These are phyloP conservation scores for Spongilla lacustris DNA, from an alignment of 37 sponge, comb jelly and placozoan genomes.

Conservation along the genomic window DNA sequence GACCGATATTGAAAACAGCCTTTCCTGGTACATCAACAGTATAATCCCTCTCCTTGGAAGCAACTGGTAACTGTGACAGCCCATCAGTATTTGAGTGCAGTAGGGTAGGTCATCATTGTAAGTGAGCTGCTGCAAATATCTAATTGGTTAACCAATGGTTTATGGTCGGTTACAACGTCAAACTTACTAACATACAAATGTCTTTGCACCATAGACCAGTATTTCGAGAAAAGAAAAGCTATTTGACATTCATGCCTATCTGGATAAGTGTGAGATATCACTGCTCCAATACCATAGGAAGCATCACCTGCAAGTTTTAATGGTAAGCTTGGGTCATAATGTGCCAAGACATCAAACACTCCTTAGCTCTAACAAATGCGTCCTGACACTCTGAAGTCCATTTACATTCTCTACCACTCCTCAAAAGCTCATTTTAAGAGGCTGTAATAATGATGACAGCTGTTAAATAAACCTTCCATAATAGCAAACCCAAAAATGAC, in stretches of 20 bases:
- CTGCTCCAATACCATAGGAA: constrained; percentile 49
- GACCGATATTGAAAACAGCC: constrained; percentile 14
- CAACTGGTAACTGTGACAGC: constrained; percentile 39
- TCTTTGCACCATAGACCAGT: constrained; percentile 22
- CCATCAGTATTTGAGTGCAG: constrained; percentile 63
- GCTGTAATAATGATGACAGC: constrained; percentile 17
- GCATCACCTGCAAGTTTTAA: constrained; percentile 32
- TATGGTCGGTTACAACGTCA: constrained; percentile 39
- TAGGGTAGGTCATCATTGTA: constrained; percentile 36
- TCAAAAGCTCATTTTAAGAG: constrained; percentile 22
- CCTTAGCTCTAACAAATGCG: constrained; percentile 25
- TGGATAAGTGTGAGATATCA: constrained; percentile 29
- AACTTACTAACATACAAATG: constrained; percentile 54
- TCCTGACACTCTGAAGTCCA: constrained; percentile 16
- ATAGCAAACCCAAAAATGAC: constrained; percentile 29
- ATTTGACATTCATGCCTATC: constrained; percentile 48
- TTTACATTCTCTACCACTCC: not conserved
- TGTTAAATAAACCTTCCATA: constrained; percentile 49
- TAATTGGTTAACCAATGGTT: constrained; percentile 34
- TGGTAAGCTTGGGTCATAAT: constrained; percentile 19
- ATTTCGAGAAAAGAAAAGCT: constrained; percentile 51
- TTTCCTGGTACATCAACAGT: not conserved
- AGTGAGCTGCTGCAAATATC: constrained; percentile 29
- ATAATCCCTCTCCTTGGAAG: not conserved
- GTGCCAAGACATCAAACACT: constrained; percentile 13